A percentile compares a stretch with the other conserved stretches of the same genome.
phyloP scores from a whole-genome alignment of 2,888 invertebrate genomes.

The Xanthia togata region DNA sequence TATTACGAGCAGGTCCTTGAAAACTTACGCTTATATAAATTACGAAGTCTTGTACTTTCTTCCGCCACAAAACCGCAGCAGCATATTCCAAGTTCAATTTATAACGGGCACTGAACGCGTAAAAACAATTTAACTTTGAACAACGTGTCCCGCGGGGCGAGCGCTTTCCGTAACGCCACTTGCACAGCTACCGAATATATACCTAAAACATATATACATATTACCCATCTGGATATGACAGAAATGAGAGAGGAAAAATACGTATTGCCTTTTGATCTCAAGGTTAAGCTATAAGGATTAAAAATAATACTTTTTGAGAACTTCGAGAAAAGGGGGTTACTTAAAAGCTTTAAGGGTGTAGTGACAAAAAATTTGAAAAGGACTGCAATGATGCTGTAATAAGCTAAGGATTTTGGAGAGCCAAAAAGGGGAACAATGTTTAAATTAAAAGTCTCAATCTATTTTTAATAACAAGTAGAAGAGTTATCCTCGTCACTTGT shows the following conservation, averaged over 20 bases:
- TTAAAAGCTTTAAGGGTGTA: constrained; percentile 35
- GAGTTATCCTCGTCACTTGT: constrained; percentile 11
- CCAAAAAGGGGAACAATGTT: constrained; percentile 19
- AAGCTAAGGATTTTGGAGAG: constrained; percentile 20
- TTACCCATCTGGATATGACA: constrained; percentile 44
- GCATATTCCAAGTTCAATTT: constrained; percentile 59
- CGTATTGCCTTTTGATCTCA: constrained; percentile 40
- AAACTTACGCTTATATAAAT: constrained; percentile 19
- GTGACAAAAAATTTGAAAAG: constrained; percentile 18
- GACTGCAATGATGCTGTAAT: background rate
- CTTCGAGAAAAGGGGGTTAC: constrained; percentile 9
- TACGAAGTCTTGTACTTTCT: constrained; percentile 34
- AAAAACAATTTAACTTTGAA: constrained; percentile 69
- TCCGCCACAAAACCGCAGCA: constrained; percentile 58
- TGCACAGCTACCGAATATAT: constrained; percentile 59
- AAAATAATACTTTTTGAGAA: constrained; percentile 50
- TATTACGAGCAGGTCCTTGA: constrained; percentile 10
- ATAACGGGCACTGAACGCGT: constrained; percentile 65
- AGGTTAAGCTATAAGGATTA: constrained; percentile 51
- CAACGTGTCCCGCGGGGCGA: constrained; percentile 61
- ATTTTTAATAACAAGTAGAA: constrained; percentile 30
- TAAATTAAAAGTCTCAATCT: constrained; percentile 22
- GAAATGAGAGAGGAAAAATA: constrained; percentile 42
- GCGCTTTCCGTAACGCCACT: constrained; percentile 52
- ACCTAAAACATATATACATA: constrained; percentile 39